These are phyloP conservation scores for Pachycephala philippinensis DNA, from an alignment of 2,113 vertebrate genomes.

Conservation along the genomic window DNA sequence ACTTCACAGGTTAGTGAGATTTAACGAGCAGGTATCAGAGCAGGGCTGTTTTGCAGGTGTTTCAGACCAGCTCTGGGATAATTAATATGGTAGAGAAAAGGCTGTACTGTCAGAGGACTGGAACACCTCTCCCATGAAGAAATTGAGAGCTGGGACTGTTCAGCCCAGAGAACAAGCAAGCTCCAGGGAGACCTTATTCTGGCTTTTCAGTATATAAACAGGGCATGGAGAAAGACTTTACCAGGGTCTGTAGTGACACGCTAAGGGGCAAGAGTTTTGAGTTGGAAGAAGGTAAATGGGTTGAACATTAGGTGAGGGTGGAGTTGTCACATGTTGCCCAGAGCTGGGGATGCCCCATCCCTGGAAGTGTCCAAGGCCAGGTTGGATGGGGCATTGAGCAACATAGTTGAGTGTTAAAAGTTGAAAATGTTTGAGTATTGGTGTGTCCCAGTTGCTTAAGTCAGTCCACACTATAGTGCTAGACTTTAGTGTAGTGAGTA, in stretches of 20 bases:
- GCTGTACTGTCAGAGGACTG: background rate
- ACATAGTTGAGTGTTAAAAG: background rate
- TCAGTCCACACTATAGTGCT: background rate
- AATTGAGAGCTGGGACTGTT: background rate
- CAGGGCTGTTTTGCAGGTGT: background rate
- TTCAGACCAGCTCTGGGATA: background rate
- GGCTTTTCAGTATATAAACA: background rate
- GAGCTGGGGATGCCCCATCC: background rate
- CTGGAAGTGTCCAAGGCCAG: background rate
- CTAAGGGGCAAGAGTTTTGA: background rate
- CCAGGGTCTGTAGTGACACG: background rate
- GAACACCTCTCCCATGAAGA: background rate
- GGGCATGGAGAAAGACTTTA: background rate
- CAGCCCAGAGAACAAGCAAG: background rate
- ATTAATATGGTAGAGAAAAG: background rate
- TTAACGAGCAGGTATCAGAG: rapidly evolving
- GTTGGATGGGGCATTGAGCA: background rate
- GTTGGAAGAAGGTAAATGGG: background rate
- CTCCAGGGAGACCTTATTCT: background rate
- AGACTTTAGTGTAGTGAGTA: background rate
- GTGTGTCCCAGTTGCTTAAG: background rate
- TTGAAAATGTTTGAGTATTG: background rate
- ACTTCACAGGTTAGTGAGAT: background rate
- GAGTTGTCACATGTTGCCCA: background rate
- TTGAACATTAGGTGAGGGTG: background rate